Evolutionary conservation across 2,113 vertebrate genomes (phyloP), one percentile per base, ranked within the genome.

Genomic region (Aspiorhynchus laticeps): DNA sequence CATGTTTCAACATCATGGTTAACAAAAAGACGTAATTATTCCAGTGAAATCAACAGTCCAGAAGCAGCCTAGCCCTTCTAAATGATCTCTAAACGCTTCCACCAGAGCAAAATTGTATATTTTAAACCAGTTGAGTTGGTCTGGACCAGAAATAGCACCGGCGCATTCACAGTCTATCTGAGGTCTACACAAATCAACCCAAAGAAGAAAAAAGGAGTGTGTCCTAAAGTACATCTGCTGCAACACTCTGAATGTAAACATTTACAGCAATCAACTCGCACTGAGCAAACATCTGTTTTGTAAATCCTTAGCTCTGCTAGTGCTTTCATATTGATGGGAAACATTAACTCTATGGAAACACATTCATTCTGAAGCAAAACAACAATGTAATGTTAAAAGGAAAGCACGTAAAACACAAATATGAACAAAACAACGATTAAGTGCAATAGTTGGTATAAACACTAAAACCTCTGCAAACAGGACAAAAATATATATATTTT

Each of bases 321-420:
- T 67, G 43, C 48, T 83, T 89, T 86, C 89, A 87, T 87, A 89
- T 82, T 88, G 53, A 88, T 65, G 89, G 85, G 83, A 89, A 80
- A 81, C 33, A 28, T 81, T 71, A 82, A 59, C 33, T 67, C 24
- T 81, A 83, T 86, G 33, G 75, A 61, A 56, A 74, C 38, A 31
- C 80, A 65, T 65, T 67, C 17, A 69, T 81, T n/a, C 79, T 81
- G 79, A 17, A 61, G 24, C 38, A 3, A 10, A 74, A 26, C 14
- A 51, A 51, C 59, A 65, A 83, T 21, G 61, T 31, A 5, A 38
- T 19, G 17, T 26, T 48, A 69, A 51, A 67, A 33, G 80, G 15
- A 79, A 73, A 43, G 6, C 26, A 51, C 61, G 61, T 69, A 51
- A 31, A 38, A 76, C 24, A 88, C 48, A 85, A 56, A 85, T 12